phyloP scores from a whole-genome alignment of 2,888 invertebrate species.

The Coenonympha arcania region DNA sequence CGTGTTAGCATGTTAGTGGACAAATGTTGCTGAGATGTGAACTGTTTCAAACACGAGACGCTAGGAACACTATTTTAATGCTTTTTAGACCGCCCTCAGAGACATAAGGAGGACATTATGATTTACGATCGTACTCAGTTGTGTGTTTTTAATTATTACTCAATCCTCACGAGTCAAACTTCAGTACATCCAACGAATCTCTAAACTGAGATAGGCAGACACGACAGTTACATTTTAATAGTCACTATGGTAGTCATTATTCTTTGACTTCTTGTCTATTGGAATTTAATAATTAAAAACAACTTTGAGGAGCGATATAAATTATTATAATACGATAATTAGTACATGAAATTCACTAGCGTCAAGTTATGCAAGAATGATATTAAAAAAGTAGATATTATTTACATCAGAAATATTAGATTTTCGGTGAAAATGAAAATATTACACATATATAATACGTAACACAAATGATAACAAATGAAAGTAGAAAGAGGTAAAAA shows the following conservation, averaged over 20 bases:
- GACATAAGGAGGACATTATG: too few relatives aligned
- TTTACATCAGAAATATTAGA: slow-evolving; percentile 35
- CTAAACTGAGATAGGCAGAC: too few relatives aligned
- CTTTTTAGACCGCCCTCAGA: too few relatives aligned
- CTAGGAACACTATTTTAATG: slow-evolving; percentile 2
- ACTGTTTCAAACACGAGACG: slow-evolving; percentile 10
- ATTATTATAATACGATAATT: background rate
- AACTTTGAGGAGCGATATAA: too few relatives aligned
- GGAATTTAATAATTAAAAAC: too few relatives aligned
- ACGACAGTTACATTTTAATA: too few relatives aligned
- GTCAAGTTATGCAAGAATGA: slow-evolving; percentile 16
- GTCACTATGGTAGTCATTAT: too few relatives aligned
- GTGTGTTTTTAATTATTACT: too few relatives aligned
- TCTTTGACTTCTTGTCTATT: too few relatives aligned
- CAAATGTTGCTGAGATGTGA: slow-evolving; percentile 23
- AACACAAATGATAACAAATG: slow-evolving; percentile 18
- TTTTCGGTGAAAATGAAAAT: slow-evolving; percentile 31
- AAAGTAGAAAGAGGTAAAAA: slow-evolving; percentile 17
- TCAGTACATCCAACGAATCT: too few relatives aligned
- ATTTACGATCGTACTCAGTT: too few relatives aligned
- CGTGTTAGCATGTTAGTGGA: slow-evolving; percentile 69
- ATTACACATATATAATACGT: slow-evolving; percentile 26
- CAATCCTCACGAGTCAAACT: too few relatives aligned
- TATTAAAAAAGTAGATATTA: slow-evolving; percentile 21
- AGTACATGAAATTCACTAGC: background rate